Conservation (phyloP, 2,888 invertebrate species). For the Acrobasis consociella region DNA sequence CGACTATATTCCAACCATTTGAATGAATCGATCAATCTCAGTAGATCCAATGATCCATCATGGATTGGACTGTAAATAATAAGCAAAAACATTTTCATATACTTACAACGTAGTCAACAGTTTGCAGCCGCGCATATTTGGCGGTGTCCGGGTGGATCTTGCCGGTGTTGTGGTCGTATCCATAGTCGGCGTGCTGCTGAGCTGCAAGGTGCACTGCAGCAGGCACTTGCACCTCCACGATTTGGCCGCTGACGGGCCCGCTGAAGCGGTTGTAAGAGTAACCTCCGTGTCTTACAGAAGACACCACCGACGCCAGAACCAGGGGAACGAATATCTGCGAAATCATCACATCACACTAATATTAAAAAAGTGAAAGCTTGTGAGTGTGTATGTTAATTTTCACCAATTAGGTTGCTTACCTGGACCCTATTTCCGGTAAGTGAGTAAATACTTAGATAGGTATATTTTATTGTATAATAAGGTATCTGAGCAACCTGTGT, state of each 20-base stretch:
- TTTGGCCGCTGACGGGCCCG: constrained; percentile 88
- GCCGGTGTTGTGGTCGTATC: constrained; percentile 74
- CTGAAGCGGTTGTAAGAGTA: constrained; percentile 88
- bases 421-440: too few relatives aligned
- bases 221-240: constrained; percentile 80
- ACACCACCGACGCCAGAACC: constrained; percentile 49
- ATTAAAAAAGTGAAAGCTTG: too few relatives aligned
- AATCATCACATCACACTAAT: too few relatives aligned
- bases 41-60: too few relatives aligned
- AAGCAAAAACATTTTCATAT: neutral
- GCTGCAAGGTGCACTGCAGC: constrained; percentile 68
- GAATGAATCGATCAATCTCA: too few relatives aligned
- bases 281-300: constrained; percentile 73
- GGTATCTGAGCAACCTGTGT: too few relatives aligned
- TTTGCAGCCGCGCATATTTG: constrained; percentile 79
- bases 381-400: too few relatives aligned
- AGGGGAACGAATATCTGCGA: constrained; percentile 55
- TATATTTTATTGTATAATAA: too few relatives aligned
- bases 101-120: constrained; percentile 86
- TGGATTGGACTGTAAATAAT: too few relatives aligned
- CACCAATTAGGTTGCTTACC: too few relatives aligned
- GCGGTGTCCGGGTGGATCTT: constrained; percentile 74
- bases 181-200: constrained; percentile 76
- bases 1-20: too few relatives aligned
- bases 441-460: too few relatives aligned